Evolutionary conservation across 2,888 invertebrate genomes (phyloP).

Genomic region (Cerastis rubricosa): DNA sequence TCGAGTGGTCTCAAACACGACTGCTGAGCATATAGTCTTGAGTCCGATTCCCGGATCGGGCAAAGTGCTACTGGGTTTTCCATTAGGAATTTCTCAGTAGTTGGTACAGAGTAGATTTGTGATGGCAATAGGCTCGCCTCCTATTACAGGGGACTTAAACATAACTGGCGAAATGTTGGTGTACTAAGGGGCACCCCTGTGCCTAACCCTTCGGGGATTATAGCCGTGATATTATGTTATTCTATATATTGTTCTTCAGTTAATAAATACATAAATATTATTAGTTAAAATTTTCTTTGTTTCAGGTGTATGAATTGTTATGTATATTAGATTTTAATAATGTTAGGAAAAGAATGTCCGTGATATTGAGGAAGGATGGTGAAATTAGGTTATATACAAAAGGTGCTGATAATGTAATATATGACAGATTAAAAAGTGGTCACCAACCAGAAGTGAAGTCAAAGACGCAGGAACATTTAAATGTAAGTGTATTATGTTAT

Average conservation of each 20-base stretch:
- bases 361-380: slow-evolving; percentile 96
- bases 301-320: slow-evolving; percentile 97
- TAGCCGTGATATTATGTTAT: too few species aligned
- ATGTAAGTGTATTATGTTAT: slow-evolving; percentile 92
- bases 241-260: not conserved
- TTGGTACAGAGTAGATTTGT: too few species aligned
- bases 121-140: too few species aligned
- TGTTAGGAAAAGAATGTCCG: slow-evolving; percentile 99
- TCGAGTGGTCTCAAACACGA: too few species aligned
- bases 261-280: not conserved
- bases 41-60: too few species aligned
- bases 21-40: too few species aligned
- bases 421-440: slow-evolving; percentile 95
- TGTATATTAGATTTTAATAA: slow-evolving; percentile 99
- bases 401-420: slow-evolving; percentile 99
- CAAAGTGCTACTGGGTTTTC: too few species aligned
- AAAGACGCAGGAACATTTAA: slow-evolving; percentile 97
- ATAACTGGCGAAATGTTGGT: too few species aligned
- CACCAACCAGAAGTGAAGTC: slow-evolving; percentile 94
- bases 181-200: too few species aligned
- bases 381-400: slow-evolving; percentile 98
- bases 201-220: too few species aligned
- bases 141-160: too few species aligned
- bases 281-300: slow-evolving; percentile 67
- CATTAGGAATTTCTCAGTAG: too few species aligned